These are phyloP conservation scores for Dendrolimus houi DNA, from an alignment of 2,888 invertebrate genomes.

Conservation along the genomic window DNA sequence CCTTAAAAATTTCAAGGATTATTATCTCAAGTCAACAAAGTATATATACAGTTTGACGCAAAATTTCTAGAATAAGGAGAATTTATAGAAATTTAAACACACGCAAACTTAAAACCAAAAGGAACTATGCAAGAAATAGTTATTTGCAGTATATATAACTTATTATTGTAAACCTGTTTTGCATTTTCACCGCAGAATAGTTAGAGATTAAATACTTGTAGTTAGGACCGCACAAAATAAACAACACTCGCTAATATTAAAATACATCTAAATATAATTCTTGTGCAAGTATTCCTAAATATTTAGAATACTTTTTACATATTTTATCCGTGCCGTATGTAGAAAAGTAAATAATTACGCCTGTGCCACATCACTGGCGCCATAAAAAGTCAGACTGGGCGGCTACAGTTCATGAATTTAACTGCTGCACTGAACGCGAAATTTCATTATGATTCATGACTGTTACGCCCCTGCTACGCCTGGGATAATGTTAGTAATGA, in stretches of 20 bases:
- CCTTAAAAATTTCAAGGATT: too few relatives aligned
- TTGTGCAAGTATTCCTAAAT: slow-evolving; percentile 30
- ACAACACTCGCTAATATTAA: slow-evolving; percentile 13
- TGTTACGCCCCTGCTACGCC: too few relatives aligned
- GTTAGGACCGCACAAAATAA: slow-evolving; percentile 11
- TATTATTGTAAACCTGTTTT: too few relatives aligned
- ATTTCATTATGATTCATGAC: slow-evolving; percentile 1
- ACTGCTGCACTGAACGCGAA: slow-evolving; percentile 8
- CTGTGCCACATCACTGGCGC: slow-evolving; percentile 19
- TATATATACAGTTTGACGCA: too few relatives aligned
- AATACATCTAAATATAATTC: slow-evolving; percentile 5
- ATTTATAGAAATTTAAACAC: too few relatives aligned
- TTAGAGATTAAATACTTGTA: neutral
- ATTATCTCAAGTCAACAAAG: too few relatives aligned
- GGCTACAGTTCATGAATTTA: slow-evolving; percentile 17
- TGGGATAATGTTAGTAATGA: too few relatives aligned
- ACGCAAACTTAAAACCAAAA: too few relatives aligned
- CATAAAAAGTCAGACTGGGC: slow-evolving; percentile 13
- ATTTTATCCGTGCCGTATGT: slow-evolving; percentile 22
- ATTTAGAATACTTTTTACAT: slow-evolving; percentile 32
- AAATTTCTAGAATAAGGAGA: too few relatives aligned
- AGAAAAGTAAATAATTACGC: slow-evolving; percentile 32
- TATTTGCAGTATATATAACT: too few relatives aligned
- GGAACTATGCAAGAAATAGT: too few relatives aligned
- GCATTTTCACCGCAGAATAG: too few relatives aligned